Percentiles rank a stretch among this genome's conserved stretches.
phyloP scores from a whole-genome alignment of 2,888 invertebrate species.

The Chrysolina americana region DNA sequence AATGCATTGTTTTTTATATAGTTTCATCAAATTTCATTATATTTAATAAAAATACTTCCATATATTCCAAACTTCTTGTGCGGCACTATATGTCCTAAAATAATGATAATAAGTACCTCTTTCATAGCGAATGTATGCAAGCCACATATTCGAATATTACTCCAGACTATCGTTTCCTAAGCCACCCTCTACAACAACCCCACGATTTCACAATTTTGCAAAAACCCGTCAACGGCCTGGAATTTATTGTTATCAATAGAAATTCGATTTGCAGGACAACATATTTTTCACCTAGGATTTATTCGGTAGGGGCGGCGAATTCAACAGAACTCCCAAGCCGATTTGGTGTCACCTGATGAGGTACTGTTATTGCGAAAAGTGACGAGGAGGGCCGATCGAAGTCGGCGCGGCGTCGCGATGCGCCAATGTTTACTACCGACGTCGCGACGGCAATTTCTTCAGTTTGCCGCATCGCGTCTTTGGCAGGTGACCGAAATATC shows the following conservation, averaged over 20 bases:
- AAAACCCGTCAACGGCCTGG: constrained; percentile 45
- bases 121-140: background rate
- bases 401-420: constrained; percentile 62
- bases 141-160: background rate
- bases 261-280: constrained; percentile 51
- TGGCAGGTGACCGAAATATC: constrained; percentile 21
- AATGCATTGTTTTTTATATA: too few relatives aligned
- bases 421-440: constrained; percentile 66
- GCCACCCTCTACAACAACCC: constrained; percentile 37
- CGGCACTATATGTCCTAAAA: too few relatives aligned
- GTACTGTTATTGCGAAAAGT: constrained; percentile 49
- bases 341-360: constrained; percentile 62
- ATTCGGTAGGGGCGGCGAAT: constrained; percentile 60
- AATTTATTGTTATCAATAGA: constrained; percentile 67
- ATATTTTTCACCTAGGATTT: constrained; percentile 59
- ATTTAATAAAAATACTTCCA: too few relatives aligned
- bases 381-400: constrained; percentile 39
- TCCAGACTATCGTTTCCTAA: background rate
- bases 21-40: too few relatives aligned
- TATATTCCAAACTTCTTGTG: too few relatives aligned
- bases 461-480: constrained; percentile 65
- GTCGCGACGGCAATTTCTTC: constrained; percentile 65
- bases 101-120: too few relatives aligned
- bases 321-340: constrained; percentile 62
- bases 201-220: constrained; percentile 51